Evolutionary conservation across 2,888 invertebrate genomes (phyloP).

Genomic region (Lutraria lutraria): DNA sequence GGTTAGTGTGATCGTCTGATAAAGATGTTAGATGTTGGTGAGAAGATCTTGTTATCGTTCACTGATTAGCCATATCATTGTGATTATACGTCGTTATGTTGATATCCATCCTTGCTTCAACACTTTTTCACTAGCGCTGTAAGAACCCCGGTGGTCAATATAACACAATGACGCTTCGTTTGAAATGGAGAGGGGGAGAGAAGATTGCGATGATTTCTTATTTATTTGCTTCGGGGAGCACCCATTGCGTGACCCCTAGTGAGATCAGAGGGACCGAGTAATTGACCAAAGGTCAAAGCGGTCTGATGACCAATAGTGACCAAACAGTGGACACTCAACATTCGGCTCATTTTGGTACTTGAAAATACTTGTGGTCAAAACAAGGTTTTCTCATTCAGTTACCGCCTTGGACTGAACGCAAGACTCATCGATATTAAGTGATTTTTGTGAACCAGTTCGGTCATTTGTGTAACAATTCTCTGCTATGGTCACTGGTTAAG

Average conservation of each 20-base stretch:
- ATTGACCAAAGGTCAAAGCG: slow-evolving; percentile 70
- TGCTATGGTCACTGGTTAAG: slow-evolving; percentile 29
- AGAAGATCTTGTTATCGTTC: slow-evolving; percentile 69
- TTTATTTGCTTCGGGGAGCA: slow-evolving; percentile 52
- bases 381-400: slow-evolving; percentile 57
- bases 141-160: slow-evolving; percentile 59
- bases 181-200: slow-evolving; percentile 56
- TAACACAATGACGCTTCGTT: slow-evolving; percentile 56
- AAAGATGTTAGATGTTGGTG: slow-evolving; percentile 63
- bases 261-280: slow-evolving; percentile 69
- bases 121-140: slow-evolving; percentile 59
- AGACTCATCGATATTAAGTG: slow-evolving; percentile 21
- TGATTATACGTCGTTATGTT: slow-evolving; percentile 62
- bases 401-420: slow-evolving; percentile 7
- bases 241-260: slow-evolving; percentile 51
- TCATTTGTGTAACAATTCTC: slow-evolving; percentile 11
- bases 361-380: slow-evolving; percentile 66
- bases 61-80: slow-evolving; percentile 72
- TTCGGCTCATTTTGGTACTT: slow-evolving; percentile 39
- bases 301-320: slow-evolving; percentile 67
- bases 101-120: slow-evolving; percentile 59
- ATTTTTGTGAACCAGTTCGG: neutral
- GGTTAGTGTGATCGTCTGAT: slow-evolving; percentile 48
- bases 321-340: slow-evolving; percentile 63
- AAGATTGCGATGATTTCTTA: slow-evolving; percentile 49